Conservation (phyloP, 2,797 vertebrate species). For the Onychomys torridus region DNA sequence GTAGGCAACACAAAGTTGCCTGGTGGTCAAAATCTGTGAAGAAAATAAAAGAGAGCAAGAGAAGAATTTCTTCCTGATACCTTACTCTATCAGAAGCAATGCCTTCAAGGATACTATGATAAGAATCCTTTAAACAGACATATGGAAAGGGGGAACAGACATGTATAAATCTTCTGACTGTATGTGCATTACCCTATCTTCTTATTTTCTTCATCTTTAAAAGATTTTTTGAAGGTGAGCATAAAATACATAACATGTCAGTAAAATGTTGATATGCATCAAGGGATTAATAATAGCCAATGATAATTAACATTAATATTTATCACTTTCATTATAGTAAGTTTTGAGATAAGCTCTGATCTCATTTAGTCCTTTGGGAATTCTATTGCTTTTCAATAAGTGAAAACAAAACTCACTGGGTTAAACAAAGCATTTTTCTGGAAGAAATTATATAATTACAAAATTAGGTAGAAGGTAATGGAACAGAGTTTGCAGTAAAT, state of each 20-base stretch:
- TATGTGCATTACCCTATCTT: neutral
- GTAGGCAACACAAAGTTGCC: neutral
- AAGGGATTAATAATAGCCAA: slow-evolving; percentile 27
- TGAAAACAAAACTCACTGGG: slow-evolving; percentile 21
- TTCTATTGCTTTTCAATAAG: slow-evolving; percentile 45
- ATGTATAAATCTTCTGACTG: neutral
- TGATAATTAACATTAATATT: slow-evolving; percentile 42
- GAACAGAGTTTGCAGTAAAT: neutral
- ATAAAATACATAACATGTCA: slow-evolving; percentile 23
- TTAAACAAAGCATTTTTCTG: slow-evolving; percentile 47
- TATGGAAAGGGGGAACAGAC: neutral
- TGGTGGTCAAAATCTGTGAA: no score
- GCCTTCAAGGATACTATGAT: neutral
- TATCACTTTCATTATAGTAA: slow-evolving; percentile 5
- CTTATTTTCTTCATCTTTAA: slow-evolving; percentile 19
- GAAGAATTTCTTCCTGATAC: neutral
- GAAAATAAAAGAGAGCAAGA: neutral
- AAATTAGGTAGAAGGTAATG: neutral
- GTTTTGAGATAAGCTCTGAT: slow-evolving; percentile 59
- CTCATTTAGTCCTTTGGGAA: slow-evolving; percentile 47
- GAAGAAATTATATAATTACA: slow-evolving; percentile 21
- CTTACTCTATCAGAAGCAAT: neutral
- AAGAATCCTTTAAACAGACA: neutral
- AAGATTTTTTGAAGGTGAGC: neutral
- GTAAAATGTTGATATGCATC: neutral